Base-by-base conservation (phyloP, 2,888 invertebrate genomes). In the Chironomus riparius region DNA sequence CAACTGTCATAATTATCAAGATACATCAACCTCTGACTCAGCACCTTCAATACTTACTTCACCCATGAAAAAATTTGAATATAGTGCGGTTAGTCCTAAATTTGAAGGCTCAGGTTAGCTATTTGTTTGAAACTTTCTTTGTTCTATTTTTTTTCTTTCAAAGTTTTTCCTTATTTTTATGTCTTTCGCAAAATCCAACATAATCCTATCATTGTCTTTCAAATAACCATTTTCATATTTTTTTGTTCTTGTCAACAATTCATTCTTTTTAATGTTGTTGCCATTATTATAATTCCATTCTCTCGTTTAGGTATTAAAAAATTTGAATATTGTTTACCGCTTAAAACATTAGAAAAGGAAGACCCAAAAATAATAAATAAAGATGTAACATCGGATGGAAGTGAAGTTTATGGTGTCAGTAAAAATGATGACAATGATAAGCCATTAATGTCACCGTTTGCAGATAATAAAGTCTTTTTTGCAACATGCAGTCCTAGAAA, bases 1-100 rank as follows among this genome's bases (percentile, higher is more conserved):
- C 1, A 72, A 68, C 79, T 81, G 6, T 82, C 81, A 12, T 83
- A 81, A 77, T 83, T 84, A 73, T 82, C 83, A 70, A 82, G 83
- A 4, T 22, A 75, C 78, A 28, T 77, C 78, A 6, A 77, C 77
- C 28, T 38, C 76, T 48, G 62, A 78, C 68, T 77, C 79, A 74
- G 86, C 87, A 12, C 87, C 87, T 18, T 81, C 87, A 68, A 88
- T 88, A 77, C 89, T 89, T 0, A 87, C 87, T 78, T 86, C 87
- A 56, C 87, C 88, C 0, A 24, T 24, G 10, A 85, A 87, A 47
- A 88, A 87, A 79, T 88, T 88, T 78, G 86, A 88, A 65, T 88
- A 88, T 79, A 87, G 84, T 78, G 83, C 84, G 4, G 82, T 83
- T 18, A 83, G 83, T 78, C 83, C 83, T 0, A 78, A 78, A 78